Evolutionary conservation across 2,888 invertebrate species (phyloP).

Genomic region (Miltochrista miniata): DNA sequence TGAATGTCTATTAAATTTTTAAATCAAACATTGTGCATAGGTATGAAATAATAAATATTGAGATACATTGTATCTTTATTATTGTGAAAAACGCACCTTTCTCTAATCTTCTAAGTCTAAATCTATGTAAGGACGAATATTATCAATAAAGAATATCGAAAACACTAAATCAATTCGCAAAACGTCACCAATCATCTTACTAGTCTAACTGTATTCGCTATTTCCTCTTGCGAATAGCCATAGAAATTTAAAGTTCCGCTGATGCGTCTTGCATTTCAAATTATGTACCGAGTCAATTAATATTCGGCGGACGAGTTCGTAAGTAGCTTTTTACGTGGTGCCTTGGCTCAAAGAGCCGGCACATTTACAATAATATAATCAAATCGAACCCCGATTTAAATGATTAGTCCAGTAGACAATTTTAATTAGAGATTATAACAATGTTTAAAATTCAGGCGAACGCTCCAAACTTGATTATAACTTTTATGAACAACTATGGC

Average conservation of each 20-base stretch:
- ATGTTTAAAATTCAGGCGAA: constrained; percentile 16
- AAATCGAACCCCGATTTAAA: constrained; percentile 27
- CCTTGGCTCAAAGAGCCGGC: constrained; percentile 26
- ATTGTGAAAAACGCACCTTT: too few relatives aligned
- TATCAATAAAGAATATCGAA: constrained; percentile 10
- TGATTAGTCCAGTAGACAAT: constrained; percentile 22
- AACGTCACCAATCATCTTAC: constrained; percentile 50
- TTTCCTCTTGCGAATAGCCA: constrained; percentile 68
- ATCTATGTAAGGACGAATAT: too few relatives aligned
- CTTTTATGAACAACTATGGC: background rate
- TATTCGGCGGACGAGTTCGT: constrained; percentile 42
- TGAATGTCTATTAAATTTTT: too few relatives aligned
- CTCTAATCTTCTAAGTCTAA: too few relatives aligned
- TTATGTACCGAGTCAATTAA: constrained; percentile 34
- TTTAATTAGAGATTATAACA: constrained; percentile 15
- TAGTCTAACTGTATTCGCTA: constrained; percentile 66
- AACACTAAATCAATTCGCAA: constrained; percentile 39
- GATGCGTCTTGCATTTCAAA: constrained; percentile 58
- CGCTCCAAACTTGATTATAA: constrained; percentile 13
- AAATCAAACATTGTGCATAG: too few relatives aligned
- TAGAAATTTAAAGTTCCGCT: constrained; percentile 67
- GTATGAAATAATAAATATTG: too few relatives aligned
- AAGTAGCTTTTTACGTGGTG: constrained; percentile 41
- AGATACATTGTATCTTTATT: too few relatives aligned
- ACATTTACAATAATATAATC: constrained; percentile 31